Evolutionary conservation across 2,797 vertebrate species (phyloP).

Genomic region (Premnoplex brunnescens): DNA sequence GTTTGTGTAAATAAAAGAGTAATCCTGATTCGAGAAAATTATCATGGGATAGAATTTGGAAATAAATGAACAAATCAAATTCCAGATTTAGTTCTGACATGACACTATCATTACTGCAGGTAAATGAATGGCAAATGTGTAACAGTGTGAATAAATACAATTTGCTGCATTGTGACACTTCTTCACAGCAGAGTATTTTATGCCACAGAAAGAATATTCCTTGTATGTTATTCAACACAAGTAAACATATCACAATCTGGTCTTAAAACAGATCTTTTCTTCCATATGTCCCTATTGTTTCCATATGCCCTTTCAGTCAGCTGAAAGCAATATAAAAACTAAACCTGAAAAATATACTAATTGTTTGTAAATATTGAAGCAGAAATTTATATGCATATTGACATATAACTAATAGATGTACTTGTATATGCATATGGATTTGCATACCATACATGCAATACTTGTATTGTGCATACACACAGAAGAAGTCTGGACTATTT

Average conservation of each 20-base stretch:
- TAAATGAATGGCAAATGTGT: not conserved
- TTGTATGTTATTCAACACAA: not conserved
- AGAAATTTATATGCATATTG: constrained; percentile 27
- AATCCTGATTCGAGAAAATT: not conserved
- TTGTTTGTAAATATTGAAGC: constrained; percentile 24
- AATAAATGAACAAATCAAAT: not conserved
- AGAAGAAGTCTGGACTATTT: not conserved
- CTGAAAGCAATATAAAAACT: constrained; percentile 50
- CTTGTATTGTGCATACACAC: not conserved
- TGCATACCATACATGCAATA: not conserved
- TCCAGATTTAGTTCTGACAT: not conserved
- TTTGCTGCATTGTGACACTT: not conserved
- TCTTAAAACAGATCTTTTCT: constrained; percentile 10
- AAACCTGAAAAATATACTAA: not conserved
- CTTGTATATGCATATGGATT: not conserved
- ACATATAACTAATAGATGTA: constrained; percentile 14
- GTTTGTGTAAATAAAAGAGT: not conserved
- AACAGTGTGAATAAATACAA: not conserved
- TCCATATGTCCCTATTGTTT: constrained; percentile 44
- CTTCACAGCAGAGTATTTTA: not conserved
- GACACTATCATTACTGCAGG: not conserved
- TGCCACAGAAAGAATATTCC: not conserved
- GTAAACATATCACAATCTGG: constrained; percentile 21
- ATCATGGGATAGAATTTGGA: not conserved
- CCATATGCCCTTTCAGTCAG: constrained; percentile 33